Percentiles rank a stretch among this genome's conserved stretches.
These are phyloP conservation scores for Turdus rufiventris DNA, from an alignment of 2,113 vertebrate genomes.

Conservation along the genomic window DNA sequence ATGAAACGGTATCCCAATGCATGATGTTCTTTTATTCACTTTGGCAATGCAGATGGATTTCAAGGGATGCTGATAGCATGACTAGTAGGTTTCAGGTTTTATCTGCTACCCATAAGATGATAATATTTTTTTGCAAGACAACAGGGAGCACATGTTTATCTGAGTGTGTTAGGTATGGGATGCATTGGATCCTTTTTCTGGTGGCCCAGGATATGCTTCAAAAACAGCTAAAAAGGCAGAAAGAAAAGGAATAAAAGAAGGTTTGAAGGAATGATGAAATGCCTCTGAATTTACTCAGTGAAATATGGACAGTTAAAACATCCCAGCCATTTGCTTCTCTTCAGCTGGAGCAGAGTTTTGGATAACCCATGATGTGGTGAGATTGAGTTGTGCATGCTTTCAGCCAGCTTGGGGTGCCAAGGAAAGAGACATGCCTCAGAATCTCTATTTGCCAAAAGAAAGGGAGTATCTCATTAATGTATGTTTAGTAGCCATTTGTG, in stretches of 20 bases:
- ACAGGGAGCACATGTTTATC: background rate
- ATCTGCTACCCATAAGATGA: background rate
- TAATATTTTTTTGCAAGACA: background rate
- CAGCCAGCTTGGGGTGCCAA: slow-evolving; percentile 68
- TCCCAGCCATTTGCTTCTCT: slow-evolving; percentile 76
- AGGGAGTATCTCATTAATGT: slow-evolving; percentile 84
- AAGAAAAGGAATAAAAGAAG: slow-evolving; percentile 55
- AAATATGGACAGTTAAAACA: slow-evolving; percentile 77
- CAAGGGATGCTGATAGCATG: background rate
- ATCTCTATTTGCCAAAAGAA: slow-evolving; percentile 74
- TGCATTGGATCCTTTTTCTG: background rate
- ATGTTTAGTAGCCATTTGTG: slow-evolving; percentile 83
- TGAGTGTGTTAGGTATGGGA: background rate
- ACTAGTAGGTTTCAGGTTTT: background rate
- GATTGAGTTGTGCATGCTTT: slow-evolving; percentile 79
- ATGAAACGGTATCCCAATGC: background rate
- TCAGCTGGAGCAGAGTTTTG: slow-evolving; percentile 68
- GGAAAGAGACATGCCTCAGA: slow-evolving; percentile 58
- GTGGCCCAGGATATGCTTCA: background rate
- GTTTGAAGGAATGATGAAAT: slow-evolving; percentile 72
- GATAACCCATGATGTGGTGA: slow-evolving; percentile 52
- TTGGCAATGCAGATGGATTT: background rate
- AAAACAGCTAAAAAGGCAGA: slow-evolving; percentile 36
- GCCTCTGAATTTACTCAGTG: slow-evolving; percentile 70
- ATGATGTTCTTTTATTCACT: background rate